Percentiles rank a stretch among this genome's conserved stretches.
Conservation (phyloP, 2,797 vertebrate genomes). For the Phoxinus dragarum region DNA sequence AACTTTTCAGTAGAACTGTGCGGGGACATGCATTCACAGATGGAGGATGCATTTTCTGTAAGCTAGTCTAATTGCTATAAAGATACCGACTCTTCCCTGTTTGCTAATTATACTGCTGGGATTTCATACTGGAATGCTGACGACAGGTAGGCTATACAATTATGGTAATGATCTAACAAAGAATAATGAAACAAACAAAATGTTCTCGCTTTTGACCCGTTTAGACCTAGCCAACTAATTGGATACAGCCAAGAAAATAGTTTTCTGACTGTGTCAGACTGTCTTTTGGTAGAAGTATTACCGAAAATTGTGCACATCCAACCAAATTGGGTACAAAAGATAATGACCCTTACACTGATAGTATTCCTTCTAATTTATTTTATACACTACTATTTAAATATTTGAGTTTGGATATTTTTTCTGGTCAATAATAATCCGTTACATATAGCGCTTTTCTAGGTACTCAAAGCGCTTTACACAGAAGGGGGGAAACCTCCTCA, state of each 20-base stretch:
- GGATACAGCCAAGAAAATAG: neutral
- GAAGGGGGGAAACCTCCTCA: too few relatives aligned
- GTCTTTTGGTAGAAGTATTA: conserved; percentile 1
- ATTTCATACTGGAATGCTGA: conserved; percentile 34
- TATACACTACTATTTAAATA: too few relatives aligned
- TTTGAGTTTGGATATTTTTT: too few relatives aligned
- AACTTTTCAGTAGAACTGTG: neutral
- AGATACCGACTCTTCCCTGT: conserved; percentile 13
- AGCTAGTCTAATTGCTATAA: conserved; percentile 18
- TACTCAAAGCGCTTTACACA: too few relatives aligned
- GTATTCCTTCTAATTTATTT: neutral
- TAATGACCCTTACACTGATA: neutral
- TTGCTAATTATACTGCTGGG: conserved; percentile 28
- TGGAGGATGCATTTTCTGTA: neutral
- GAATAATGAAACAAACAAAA: conserved; percentile 23
- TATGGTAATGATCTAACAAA: conserved; percentile 26
- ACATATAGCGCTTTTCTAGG: too few relatives aligned
- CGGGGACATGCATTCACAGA: neutral
- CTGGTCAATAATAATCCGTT: too few relatives aligned
- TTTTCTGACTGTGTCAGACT: neutral
- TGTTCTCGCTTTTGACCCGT: neutral
- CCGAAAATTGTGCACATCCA: neutral
- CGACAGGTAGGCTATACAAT: conserved; percentile 1
- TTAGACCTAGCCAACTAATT: conserved; percentile 12
- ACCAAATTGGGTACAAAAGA: neutral